These are phyloP conservation scores for Steromphala cineraria DNA, from an alignment of 2,888 invertebrate genomes.

Conservation along the genomic window DNA sequence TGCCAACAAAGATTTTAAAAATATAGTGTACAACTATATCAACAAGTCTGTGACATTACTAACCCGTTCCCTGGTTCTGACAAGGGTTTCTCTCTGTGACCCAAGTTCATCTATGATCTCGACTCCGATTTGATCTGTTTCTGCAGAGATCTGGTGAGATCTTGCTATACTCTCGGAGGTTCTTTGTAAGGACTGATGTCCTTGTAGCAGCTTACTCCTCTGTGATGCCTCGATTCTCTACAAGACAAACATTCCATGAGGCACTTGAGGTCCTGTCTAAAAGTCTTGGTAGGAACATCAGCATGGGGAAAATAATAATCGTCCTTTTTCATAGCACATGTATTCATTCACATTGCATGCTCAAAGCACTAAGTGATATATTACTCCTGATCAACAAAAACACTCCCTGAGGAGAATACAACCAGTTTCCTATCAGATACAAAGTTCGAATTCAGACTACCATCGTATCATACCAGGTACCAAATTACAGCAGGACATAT, in stretches of 20 bases:
- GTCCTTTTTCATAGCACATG: too few species aligned
- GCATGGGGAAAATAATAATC: too few species aligned
- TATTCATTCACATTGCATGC: too few species aligned
- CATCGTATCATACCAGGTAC: too few species aligned
- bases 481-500: too few species aligned
- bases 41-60: conserved; percentile 21
- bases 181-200: conserved; percentile 69
- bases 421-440: too few species aligned
- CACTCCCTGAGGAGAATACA: too few species aligned
- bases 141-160: conserved; percentile 85
- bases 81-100: conserved; percentile 84
- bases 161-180: conserved; percentile 77
- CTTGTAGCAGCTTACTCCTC: conserved; percentile 68
- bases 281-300: too few species aligned
- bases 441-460: too few species aligned
- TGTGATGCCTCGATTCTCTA: conserved; percentile 65
- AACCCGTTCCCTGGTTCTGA: conserved; percentile 80
- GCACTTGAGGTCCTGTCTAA: too few species aligned
- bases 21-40: not conserved
- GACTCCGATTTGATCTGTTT: conserved; percentile 87
- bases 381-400: too few species aligned
- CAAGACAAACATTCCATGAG: not conserved
- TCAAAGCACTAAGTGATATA: too few species aligned
- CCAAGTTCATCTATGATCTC: conserved; percentile 86
- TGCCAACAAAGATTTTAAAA: not conserved